Conservation (phyloP, 92 coral and sea anemone species). For the Desmophyllum pertusum region DNA sequence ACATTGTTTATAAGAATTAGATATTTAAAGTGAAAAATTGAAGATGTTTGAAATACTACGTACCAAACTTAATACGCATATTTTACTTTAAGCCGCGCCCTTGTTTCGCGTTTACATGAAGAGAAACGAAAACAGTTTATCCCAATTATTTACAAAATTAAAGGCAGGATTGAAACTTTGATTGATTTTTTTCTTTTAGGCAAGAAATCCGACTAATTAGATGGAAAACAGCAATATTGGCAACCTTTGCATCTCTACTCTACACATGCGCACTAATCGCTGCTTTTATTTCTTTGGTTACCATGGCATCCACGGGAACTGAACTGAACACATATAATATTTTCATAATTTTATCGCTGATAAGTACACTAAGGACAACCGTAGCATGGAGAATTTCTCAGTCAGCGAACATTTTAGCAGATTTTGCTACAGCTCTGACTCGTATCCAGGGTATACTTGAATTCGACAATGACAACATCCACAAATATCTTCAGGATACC, state of each 20-base stretch:
- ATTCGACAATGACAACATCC: no score
- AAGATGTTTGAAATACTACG: no score
- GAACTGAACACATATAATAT: conserved; percentile 56
- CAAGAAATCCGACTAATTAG: conserved; percentile 49
- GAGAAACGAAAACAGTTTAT: no score
- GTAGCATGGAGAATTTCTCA: conserved; percentile 60
- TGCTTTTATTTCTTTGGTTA: conserved; percentile 45
- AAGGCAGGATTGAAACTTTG: not conserved
- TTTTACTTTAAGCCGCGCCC: no score
- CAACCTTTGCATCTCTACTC: conserved; percentile 59
- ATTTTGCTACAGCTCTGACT: no score
- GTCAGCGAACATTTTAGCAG: conserved; percentile 48
- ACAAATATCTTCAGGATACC: no score
- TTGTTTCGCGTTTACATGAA: no score
- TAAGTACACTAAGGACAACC: conserved; percentile 39
- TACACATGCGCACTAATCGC: conserved; percentile 54
- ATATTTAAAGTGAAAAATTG: no score
- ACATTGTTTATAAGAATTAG: no score
- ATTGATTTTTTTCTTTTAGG: conserved; percentile 20
- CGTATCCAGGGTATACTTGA: no score
- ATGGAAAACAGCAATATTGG: conserved; percentile 40
- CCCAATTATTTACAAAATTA: not conserved
- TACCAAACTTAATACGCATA: no score
- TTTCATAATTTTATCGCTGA: conserved; percentile 59
- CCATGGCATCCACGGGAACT: conserved; percentile 45